Percentiles rank a stretch among this genome's conserved stretches.
These are phyloP conservation scores for Oenanthe melanoleuca DNA, from an alignment of 2,113 vertebrate species.

Conservation along the genomic window DNA sequence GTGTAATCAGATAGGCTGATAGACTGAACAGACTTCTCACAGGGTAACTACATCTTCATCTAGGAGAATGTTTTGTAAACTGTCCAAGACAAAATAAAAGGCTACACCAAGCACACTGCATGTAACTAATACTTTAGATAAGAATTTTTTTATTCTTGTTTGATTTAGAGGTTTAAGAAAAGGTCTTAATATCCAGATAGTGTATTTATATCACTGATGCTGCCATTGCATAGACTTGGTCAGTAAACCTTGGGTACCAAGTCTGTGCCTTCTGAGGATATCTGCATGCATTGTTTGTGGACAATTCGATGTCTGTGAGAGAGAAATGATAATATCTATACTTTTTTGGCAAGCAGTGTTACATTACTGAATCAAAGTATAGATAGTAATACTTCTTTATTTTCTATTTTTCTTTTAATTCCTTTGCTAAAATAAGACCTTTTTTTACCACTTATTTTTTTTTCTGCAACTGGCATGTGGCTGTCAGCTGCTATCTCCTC, in stretches of 20 bases:
- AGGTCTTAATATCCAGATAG: background rate
- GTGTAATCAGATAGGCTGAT: background rate
- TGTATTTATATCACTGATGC: background rate
- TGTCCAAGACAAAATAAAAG: background rate
- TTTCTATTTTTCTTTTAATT: background rate
- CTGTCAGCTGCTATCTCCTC: background rate
- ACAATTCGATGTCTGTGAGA: background rate
- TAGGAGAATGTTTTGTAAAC: background rate
- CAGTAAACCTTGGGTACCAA: background rate
- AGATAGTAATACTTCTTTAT: background rate
- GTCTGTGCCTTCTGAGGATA: background rate
- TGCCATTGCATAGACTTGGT: background rate
- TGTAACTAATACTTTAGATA: background rate
- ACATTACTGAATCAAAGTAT: background rate
- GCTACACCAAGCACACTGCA: background rate
- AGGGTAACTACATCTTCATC: background rate
- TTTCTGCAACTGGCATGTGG: background rate
- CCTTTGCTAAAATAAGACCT: background rate
- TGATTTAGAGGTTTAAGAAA: background rate
- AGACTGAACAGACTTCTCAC: background rate
- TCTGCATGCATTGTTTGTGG: background rate
- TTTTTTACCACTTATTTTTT: background rate
- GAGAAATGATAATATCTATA: background rate
- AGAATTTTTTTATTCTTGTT: background rate
- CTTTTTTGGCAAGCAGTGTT: background rate